Conservation (phyloP, 2,113 vertebrate genomes). For the Elephantulus edwardii region DNA sequence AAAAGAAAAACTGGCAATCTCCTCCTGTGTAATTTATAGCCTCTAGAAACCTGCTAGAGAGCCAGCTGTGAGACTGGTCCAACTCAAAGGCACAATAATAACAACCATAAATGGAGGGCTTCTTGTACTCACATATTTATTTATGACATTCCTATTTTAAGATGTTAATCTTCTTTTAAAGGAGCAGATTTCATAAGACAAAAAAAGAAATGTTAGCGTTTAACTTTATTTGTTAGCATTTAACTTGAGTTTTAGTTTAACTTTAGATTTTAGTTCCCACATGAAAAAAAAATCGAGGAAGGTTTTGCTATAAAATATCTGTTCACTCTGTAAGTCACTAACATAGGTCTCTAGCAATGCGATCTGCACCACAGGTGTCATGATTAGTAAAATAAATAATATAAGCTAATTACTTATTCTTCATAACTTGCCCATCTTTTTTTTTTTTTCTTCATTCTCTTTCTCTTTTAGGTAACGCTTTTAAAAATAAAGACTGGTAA, state of each 20-base stretch:
- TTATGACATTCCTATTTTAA: background rate
- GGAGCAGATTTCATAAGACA: background rate
- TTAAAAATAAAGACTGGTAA: background rate
- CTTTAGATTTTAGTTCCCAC: slow-evolving; percentile 3
- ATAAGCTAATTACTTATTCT: background rate
- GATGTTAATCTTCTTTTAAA: background rate
- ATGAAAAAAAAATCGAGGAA: background rate
- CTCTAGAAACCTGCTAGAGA: no score
- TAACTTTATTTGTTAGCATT: background rate
- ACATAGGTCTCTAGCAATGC: background rate
- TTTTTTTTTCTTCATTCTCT: background rate
- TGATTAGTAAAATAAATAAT: background rate
- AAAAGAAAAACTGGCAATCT: no score
- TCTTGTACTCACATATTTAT: background rate
- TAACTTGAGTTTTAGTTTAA: slow-evolving; percentile 8
- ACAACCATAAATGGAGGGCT: no score
- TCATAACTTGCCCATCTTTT: background rate
- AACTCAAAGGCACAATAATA: no score
- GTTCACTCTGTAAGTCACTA: background rate
- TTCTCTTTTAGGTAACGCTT: slow-evolving; percentile 15
- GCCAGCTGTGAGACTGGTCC: background rate
- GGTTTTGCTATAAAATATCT: background rate
- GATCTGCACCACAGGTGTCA: background rate
- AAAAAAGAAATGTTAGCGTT: background rate
- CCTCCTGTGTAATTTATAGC: no score